Conservation (phyloP, 2,113 vertebrate species). For the Oreochromis aureus region DNA sequence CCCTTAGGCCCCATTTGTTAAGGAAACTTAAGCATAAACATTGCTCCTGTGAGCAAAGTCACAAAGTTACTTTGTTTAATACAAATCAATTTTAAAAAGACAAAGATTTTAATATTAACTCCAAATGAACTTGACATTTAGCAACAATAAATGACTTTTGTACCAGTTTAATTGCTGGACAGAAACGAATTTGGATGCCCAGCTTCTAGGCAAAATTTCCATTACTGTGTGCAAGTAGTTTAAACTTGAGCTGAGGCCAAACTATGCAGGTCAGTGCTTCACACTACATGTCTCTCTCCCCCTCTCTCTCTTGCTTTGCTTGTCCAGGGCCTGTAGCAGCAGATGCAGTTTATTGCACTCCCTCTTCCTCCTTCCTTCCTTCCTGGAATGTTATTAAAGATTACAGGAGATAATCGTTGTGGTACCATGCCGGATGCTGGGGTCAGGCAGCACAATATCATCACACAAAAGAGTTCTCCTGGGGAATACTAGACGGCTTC, state of each 20-base stretch:
- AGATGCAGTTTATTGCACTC: conserved; percentile 48
- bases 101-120: neutral
- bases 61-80: conserved; percentile 13
- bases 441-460: conserved; percentile 23
- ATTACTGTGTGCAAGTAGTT: neutral
- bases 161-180: neutral
- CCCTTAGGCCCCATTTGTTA: conserved; percentile 7
- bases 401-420: conserved; percentile 53
- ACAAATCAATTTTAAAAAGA: neutral
- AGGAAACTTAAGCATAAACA: neutral
- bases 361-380: conserved; percentile 29
- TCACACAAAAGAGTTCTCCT: conserved; percentile 6
- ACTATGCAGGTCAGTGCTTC: neutral
- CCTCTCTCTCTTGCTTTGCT: neutral
- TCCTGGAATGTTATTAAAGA: conserved; percentile 62
- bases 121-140: neutral
- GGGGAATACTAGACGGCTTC: neutral
- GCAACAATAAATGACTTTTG: neutral
- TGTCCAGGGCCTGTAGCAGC: neutral
- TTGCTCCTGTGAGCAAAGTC: conserved; percentile 12
- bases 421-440: conserved; percentile 27
- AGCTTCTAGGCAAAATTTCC: neutral
- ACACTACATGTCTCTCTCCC: neutral
- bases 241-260: neutral
- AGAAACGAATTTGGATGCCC: neutral